Percentiles rank a stretch among this genome's conserved stretches.
Conservation (phyloP, 2,113 vertebrate genomes). For the Murina feae region DNA sequence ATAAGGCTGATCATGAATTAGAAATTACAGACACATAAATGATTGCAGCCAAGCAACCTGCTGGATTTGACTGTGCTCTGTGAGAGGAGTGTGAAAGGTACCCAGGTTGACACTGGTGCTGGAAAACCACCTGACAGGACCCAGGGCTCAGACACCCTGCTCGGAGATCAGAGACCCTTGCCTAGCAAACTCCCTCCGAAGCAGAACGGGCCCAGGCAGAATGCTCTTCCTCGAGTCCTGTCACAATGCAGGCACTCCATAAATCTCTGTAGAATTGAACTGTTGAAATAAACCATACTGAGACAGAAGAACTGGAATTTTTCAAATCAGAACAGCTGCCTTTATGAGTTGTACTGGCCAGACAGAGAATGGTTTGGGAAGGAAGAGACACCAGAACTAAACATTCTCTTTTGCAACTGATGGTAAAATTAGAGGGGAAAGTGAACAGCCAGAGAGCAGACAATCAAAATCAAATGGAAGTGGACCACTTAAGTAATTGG, state of each 20-base stretch:
- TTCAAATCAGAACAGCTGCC: constrained; percentile 35
- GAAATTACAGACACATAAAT: constrained; percentile 18
- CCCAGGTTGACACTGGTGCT: constrained; percentile 3
- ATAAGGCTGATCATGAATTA: background rate
- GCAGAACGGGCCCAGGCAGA: background rate
- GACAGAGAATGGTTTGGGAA: background rate
- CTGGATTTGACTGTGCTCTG: background rate
- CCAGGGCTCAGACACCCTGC: constrained; percentile 18
- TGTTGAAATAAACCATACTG: constrained; percentile 41
- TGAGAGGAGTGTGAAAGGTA: constrained; percentile 13
- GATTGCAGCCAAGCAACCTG: background rate
- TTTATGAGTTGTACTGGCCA: background rate
- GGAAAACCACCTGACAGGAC: constrained; percentile 42
- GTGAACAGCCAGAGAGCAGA: constrained; percentile 13
- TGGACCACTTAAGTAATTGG: constrained; percentile 72
- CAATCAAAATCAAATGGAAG: constrained; percentile 64
- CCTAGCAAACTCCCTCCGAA: background rate
- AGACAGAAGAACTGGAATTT: constrained; percentile 25
- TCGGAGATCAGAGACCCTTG: background rate
- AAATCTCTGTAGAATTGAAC: constrained; percentile 42
- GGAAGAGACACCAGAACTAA: background rate
- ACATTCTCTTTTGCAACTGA: background rate
- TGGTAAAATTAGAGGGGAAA: constrained; percentile 38
- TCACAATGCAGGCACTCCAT: background rate
- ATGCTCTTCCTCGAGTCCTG: background rate